Percentiles rank a stretch among this genome's conserved stretches.
Evolutionary conservation across 2,113 vertebrate species (phyloP).

Genomic region (Tyto alba): DNA sequence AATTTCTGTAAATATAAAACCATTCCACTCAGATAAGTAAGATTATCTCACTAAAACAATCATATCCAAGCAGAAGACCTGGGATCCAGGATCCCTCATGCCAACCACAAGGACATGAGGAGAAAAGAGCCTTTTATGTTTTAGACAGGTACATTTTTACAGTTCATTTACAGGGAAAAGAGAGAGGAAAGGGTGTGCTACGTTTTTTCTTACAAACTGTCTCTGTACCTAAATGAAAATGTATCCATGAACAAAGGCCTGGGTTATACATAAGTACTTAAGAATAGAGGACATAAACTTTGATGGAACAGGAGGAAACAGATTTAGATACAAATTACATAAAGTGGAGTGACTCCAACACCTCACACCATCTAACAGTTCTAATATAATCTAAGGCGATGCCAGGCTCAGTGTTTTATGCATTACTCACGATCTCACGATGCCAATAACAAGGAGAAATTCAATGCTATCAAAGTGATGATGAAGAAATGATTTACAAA

Average conservation of each 20-base stretch:
- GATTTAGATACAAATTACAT: not conserved
- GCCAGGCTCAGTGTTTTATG: not conserved
- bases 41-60: not conserved
- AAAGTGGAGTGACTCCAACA: not conserved
- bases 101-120: not conserved
- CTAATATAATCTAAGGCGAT: not conserved
- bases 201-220: not conserved
- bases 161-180: not conserved
- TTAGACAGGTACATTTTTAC: not conserved
- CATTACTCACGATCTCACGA: not conserved
- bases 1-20: constrained; percentile 71
- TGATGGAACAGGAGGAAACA: not conserved
- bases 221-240: not conserved
- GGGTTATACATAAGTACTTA: not conserved
- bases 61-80: not conserved
- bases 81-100: not conserved
- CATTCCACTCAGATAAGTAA: not conserved
- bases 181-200: not conserved
- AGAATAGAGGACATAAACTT: not conserved
- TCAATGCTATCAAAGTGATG: not conserved
- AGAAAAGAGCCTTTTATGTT: not conserved
- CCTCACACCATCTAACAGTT: not conserved
- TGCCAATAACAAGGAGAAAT: not conserved
- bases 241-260: not conserved
- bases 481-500: not conserved